These are phyloP conservation scores for Chaetodon auriga DNA, from an alignment of 2,113 vertebrate genomes.

Conservation along the genomic window DNA sequence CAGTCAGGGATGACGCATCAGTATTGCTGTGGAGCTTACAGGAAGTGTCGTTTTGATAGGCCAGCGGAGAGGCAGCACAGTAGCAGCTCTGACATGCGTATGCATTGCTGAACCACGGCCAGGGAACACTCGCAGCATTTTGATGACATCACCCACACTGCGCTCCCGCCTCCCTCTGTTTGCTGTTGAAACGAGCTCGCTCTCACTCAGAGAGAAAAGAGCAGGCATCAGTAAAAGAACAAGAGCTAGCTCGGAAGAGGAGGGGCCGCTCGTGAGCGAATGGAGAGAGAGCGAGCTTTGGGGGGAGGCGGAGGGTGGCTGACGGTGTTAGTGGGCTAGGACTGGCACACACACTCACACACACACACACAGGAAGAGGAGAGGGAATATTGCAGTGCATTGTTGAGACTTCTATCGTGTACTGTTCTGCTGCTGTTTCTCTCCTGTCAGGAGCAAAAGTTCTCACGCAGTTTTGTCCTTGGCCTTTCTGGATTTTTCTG, in stretches of 20 bases:
- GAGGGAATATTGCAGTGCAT: constrained; percentile 77
- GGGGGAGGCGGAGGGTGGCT: constrained; percentile 67
- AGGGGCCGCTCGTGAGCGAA: constrained; percentile 79
- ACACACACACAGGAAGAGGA: constrained; percentile 66
- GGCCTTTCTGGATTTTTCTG: constrained; percentile 70
- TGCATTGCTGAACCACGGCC: constrained; percentile 80
- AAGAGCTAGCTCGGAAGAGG: constrained; percentile 70
- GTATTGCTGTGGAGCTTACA: constrained; percentile 77
- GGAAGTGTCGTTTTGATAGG: constrained; percentile 81
- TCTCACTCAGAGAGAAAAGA: constrained; percentile 63
- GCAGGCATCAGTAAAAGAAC: constrained; percentile 77
- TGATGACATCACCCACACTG: constrained; percentile 83
- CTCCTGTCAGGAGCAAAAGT: constrained; percentile 58
- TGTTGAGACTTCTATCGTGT: constrained; percentile 67
- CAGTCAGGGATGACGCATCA: constrained; percentile 85
- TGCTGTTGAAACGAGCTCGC: constrained; percentile 71
- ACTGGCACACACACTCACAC: constrained; percentile 66
- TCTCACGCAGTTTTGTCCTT: constrained; percentile 45
- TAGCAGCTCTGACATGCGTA: constrained; percentile 77
- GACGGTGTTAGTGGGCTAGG: constrained; percentile 76
- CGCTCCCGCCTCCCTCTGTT: constrained; percentile 63
- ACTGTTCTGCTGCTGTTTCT: constrained; percentile 57
- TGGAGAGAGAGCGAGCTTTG: constrained; percentile 70
- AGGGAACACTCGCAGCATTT: constrained; percentile 83
- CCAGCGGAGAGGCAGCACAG: constrained; percentile 72